Evolutionary conservation across 2,888 invertebrate genomes (phyloP).

Genomic region (Stictocephala bisonia): DNA sequence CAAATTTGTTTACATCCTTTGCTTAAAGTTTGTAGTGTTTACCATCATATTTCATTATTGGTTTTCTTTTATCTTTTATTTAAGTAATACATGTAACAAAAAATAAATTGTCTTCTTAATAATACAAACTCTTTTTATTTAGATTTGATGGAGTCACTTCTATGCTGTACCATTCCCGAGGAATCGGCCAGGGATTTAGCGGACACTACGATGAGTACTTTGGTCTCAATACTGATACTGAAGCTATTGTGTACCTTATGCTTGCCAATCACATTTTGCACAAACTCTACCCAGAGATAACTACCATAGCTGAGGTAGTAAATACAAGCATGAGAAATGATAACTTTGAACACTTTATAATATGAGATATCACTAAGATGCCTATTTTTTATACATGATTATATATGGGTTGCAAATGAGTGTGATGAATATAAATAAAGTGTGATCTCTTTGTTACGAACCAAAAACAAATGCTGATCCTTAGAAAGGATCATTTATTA

Average conservation of each 20-base stretch:
- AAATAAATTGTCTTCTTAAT: constrained; percentile 16
- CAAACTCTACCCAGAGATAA: constrained; percentile 76
- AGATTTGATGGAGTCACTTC: constrained; percentile 99
- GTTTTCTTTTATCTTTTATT: not conserved
- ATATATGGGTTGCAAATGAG: not conserved
- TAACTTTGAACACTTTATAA: too few relatives aligned
- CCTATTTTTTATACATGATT: not conserved
- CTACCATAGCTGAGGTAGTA: constrained; percentile 94
- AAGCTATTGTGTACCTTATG: constrained; percentile 94
- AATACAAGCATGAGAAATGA: too few relatives aligned
- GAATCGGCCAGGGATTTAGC: constrained; percentile 90
- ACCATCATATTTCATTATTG: too few relatives aligned
- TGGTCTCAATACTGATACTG: constrained; percentile 95
- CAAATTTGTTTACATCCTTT: too few relatives aligned
- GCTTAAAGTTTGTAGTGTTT: too few relatives aligned
- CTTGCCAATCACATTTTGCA: constrained; percentile 93
- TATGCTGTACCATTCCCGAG: constrained; percentile 98
- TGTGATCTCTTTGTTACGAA: not conserved
- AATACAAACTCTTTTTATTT: constrained; percentile 38
- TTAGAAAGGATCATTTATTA: too few relatives aligned
- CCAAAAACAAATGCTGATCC: too few relatives aligned
- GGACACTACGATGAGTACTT: constrained; percentile 98
- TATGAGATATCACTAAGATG: not conserved
- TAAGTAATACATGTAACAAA: not conserved
- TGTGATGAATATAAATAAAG: not conserved